Percentiles rank a stretch among this genome's conserved stretches.
These are phyloP conservation scores for Hyles lineata DNA, from an alignment of 2,888 invertebrate species.

Conservation along the genomic window DNA sequence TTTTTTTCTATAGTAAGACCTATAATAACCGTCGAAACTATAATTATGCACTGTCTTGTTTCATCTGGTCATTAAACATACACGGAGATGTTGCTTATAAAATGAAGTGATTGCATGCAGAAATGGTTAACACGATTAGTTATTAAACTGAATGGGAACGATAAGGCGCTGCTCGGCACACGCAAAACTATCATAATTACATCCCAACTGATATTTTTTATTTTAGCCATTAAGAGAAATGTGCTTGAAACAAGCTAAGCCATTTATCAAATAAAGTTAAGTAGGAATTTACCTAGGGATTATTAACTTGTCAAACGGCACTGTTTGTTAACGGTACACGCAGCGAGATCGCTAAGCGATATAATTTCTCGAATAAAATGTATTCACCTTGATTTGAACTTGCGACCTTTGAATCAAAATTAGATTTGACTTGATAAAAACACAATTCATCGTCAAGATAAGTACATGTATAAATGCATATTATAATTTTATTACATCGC, in stretches of 20 bases:
- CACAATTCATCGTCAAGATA: neutral
- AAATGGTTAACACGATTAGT: slow-evolving; percentile 2
- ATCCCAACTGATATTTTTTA: neutral
- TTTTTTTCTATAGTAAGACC: slow-evolving; percentile 26
- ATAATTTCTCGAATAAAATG: slow-evolving; percentile 27
- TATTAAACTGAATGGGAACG: neutral
- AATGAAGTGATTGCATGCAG: neutral
- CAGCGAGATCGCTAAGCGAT: slow-evolving; percentile 26
- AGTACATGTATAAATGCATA: neutral
- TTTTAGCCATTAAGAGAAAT: neutral
- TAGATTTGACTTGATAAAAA: slow-evolving; percentile 23
- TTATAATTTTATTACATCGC: neutral
- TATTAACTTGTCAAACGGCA: slow-evolving; percentile 28
- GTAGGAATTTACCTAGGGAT: slow-evolving; percentile 22
- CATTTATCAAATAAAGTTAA: slow-evolving; percentile 28
- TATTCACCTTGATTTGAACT: slow-evolving; percentile 23
- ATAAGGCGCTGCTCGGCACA: slow-evolving; percentile 5
- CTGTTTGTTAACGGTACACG: slow-evolving; percentile 26
- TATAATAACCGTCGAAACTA: slow-evolving; percentile 15
- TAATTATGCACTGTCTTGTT: slow-evolving; percentile 5
- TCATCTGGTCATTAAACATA: slow-evolving; percentile 10
- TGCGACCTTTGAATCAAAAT: slow-evolving; percentile 9
- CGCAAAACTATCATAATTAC: slow-evolving; percentile 10
- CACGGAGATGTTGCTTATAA: slow-evolving; percentile 3
- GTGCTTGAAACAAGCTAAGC: neutral